Conservation (phyloP, 2,113 vertebrate genomes). For the Halcyon malimbica region DNA sequence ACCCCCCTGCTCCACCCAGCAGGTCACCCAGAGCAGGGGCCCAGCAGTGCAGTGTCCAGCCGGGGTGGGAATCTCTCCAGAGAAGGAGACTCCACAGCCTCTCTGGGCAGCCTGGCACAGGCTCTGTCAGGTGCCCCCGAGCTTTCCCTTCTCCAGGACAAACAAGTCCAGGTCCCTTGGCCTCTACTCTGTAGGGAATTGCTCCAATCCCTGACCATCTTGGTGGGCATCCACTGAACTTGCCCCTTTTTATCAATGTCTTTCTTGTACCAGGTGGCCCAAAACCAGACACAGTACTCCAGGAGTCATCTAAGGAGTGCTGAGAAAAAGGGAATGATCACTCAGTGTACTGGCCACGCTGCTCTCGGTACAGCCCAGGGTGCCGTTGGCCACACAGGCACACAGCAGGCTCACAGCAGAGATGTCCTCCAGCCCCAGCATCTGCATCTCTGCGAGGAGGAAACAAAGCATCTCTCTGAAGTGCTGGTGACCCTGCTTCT, state of each 20-base stretch:
- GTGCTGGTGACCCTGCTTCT: background rate
- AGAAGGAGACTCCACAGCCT: background rate
- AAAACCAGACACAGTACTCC: background rate
- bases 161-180: background rate
- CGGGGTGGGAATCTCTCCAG: background rate
- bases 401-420: background rate
- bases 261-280: background rate
- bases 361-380: background rate
- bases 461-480: background rate
- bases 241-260: background rate
- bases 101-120: no score
- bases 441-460: background rate
- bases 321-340: background rate
- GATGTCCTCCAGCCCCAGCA: accelerated
- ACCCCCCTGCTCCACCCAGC: no score
- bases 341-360: background rate
- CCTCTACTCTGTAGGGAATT: accelerated
- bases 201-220: background rate
- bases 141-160: background rate
- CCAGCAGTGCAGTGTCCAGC: background rate
- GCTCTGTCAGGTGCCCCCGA: background rate
- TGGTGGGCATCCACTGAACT: background rate
- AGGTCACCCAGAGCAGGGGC: no score
- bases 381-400: background rate
- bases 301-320: background rate